Percentiles rank a stretch among this genome's conserved stretches.
phyloP scores from a whole-genome alignment of 2,113 vertebrate species.

The Laticauda laticaudata region DNA sequence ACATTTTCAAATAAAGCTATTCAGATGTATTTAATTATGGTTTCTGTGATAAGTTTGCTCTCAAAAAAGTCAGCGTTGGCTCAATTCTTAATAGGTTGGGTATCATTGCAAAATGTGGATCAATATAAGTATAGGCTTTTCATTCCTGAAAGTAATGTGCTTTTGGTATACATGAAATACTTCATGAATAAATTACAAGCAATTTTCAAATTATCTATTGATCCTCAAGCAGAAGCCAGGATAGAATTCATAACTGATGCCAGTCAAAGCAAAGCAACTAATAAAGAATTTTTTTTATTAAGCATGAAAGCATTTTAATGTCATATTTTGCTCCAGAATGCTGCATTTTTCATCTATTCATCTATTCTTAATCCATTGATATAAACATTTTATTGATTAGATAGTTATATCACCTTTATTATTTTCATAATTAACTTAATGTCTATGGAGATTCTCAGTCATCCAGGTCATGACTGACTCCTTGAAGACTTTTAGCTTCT shows the following conservation, averaged over 20 bases:
- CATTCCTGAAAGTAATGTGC: conserved; percentile 43
- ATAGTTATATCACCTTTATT: background rate
- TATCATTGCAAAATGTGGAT: conserved; percentile 57
- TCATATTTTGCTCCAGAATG: background rate
- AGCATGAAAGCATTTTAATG: conserved; percentile 10
- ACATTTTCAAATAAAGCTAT: conserved; percentile 29
- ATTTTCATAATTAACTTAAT: background rate
- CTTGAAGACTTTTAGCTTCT: no score
- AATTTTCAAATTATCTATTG: conserved; percentile 64
- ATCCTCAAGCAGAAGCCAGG: conserved; percentile 41
- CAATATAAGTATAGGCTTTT: conserved; percentile 42
- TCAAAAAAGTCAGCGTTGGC: conserved; percentile 42
- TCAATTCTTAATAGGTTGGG: conserved; percentile 55
- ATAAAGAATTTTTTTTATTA: conserved; percentile 27
- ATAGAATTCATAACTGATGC: conserved; percentile 29
- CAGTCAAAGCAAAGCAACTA: conserved; percentile 27
- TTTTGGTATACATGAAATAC: conserved; percentile 48
- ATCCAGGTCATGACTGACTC: background rate
- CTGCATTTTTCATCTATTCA: conserved; percentile 17
- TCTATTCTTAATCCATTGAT: background rate
- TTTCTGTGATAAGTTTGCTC: conserved; percentile 34
- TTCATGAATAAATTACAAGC: conserved; percentile 63
- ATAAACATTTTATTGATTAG: background rate
- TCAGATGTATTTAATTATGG: conserved; percentile 49
- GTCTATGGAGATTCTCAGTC: background rate